These are phyloP conservation scores for Zaprionus bogoriensis DNA, from an alignment of 2,888 invertebrate species.

Conservation along the genomic window DNA sequence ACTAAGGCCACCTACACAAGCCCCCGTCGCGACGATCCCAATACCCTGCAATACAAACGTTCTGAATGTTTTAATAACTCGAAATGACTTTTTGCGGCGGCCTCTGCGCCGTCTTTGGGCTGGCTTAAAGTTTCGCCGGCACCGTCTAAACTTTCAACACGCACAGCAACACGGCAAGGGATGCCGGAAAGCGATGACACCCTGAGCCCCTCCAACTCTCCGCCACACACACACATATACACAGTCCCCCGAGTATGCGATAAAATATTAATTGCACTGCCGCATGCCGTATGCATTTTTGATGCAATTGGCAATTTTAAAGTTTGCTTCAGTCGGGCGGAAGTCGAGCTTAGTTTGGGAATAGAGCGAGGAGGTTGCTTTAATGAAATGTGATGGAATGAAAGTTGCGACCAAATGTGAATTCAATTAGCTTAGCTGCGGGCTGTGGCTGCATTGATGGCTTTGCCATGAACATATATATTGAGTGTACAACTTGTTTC, in stretches of 20 bases:
- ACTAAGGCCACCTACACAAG: constrained; percentile 7
- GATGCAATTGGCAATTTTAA: constrained; percentile 76
- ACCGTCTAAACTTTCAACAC: constrained; percentile 67
- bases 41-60: constrained; percentile 70
- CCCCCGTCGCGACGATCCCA: constrained; percentile 11
- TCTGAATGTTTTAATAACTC: constrained; percentile 79
- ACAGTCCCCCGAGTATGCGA: constrained; percentile 43
- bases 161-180: constrained; percentile 43
- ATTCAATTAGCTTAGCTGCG: constrained; percentile 57
- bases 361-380: no score
- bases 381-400: no score
- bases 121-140: constrained; percentile 45
- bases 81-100: constrained; percentile 75
- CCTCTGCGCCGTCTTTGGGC: constrained; percentile 28
- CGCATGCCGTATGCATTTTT: constrained; percentile 74
- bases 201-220: background rate
- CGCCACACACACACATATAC: constrained; percentile 1
- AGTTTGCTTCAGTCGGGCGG: constrained; percentile 61
- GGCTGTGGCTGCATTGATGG: constrained; percentile 4
- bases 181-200: constrained; percentile 7
- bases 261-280: constrained; percentile 76
- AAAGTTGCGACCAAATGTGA: constrained; percentile 37
- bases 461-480: constrained; percentile 3
- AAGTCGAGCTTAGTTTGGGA: constrained; percentile 47
- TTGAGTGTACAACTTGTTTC: constrained; percentile 24